These are phyloP conservation scores for Dryobates pubescens DNA, from an alignment of 2,797 vertebrate species.

Conservation along the genomic window DNA sequence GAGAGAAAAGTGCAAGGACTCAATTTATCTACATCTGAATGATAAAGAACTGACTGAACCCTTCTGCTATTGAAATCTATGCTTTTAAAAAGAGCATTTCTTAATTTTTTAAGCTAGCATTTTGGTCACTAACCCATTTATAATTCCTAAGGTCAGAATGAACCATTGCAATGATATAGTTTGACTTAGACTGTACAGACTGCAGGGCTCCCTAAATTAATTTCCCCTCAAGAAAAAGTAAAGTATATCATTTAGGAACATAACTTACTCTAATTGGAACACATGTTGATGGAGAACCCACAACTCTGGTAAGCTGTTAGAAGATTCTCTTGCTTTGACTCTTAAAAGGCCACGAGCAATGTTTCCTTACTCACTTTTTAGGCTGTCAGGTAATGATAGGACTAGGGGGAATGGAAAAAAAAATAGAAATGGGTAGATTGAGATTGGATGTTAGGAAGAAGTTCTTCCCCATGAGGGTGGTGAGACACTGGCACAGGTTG, in stretches of 20 bases:
- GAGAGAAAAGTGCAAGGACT: conserved; percentile 55
- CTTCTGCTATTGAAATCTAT: conserved; percentile 37
- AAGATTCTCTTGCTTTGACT: background rate
- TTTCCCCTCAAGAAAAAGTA: background rate
- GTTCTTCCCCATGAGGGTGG: no score
- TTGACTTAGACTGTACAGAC: background rate
- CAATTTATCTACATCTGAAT: conserved; percentile 60
- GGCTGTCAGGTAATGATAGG: no score
- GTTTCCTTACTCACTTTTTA: background rate
- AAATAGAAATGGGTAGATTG: no score
- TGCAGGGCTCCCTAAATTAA: background rate
- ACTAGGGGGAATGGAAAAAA: no score
- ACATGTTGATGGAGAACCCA: background rate
- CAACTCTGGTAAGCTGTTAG: background rate
- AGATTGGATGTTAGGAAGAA: no score
- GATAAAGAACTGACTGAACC: conserved; percentile 49
- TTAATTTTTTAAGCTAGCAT: conserved; percentile 38
- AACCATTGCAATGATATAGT: background rate
- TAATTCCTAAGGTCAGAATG: conserved; percentile 2
- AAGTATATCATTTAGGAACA: background rate
- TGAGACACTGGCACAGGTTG: no score
- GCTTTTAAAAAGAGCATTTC: background rate
- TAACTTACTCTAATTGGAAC: background rate
- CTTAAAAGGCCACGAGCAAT: background rate
- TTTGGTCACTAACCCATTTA: conserved; percentile 36